phyloP scores from a whole-genome alignment of 2,113 vertebrate species.

The Ranitomeya imitator region DNA sequence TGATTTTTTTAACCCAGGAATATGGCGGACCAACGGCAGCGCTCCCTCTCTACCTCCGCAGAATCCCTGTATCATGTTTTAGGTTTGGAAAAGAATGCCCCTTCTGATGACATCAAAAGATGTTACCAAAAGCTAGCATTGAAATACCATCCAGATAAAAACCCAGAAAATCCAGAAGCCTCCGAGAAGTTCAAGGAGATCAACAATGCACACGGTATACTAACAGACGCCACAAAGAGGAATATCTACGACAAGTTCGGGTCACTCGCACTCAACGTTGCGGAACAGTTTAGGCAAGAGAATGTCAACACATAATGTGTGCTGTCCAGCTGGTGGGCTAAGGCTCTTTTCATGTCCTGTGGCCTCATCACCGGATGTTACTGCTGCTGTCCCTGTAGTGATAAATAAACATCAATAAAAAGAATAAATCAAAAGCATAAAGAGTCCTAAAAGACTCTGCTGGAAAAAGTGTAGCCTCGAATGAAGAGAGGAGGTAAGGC shows the following conservation, averaged over 20 bases:
- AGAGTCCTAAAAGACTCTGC: too few species aligned
- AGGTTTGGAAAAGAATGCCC: constrained; percentile 90
- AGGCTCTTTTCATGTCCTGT: constrained; percentile 94
- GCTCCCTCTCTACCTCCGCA: constrained; percentile 93
- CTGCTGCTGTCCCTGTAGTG: constrained; percentile 79
- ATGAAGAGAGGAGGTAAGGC: too few species aligned
- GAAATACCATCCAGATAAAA: constrained; percentile 98
- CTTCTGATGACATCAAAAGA: constrained; percentile 95
- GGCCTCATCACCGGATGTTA: constrained; percentile 93
- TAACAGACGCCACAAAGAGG: constrained; percentile 88
- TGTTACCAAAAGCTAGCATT: constrained; percentile 96
- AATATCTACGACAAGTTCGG: constrained; percentile 99
- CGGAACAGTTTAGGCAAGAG: constrained; percentile 97
- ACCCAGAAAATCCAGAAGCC: constrained; percentile 95
- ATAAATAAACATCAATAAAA: too few species aligned
- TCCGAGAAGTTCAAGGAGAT: constrained; percentile 98
- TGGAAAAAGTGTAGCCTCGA: too few species aligned
- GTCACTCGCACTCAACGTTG: constrained; percentile 94
- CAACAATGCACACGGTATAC: constrained; percentile 93
- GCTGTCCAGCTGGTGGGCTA: constrained; percentile 98
- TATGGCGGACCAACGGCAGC: constrained; percentile 93
- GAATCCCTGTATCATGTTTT: constrained; percentile 89
- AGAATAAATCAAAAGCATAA: too few species aligned
- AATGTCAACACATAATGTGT: constrained; percentile 99
- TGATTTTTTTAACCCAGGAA: not conserved